These are phyloP conservation scores for Theretra japonica DNA, from an alignment of 2,888 invertebrate genomes.

Conservation along the genomic window DNA sequence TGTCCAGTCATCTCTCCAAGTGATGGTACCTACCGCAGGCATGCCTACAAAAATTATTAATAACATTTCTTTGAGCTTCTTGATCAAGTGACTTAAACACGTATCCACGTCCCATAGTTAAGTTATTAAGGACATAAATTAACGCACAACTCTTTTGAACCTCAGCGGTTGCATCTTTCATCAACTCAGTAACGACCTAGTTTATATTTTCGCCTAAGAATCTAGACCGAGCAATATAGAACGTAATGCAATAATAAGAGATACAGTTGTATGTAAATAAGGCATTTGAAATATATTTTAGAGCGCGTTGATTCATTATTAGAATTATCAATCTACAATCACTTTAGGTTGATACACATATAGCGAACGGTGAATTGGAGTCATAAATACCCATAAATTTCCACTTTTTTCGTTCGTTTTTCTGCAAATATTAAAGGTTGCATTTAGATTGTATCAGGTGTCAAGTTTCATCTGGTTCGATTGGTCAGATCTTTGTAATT, in stretches of 20 bases:
- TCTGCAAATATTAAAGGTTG: neutral
- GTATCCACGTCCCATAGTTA: slow-evolving; percentile 25
- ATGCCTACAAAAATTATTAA: slow-evolving; percentile 43
- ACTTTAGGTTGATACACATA: too few species aligned
- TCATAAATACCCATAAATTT: slow-evolving; percentile 7
- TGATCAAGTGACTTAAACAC: slow-evolving; percentile 26
- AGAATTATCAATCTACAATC: neutral
- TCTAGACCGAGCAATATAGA: neutral
- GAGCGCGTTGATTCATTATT: neutral
- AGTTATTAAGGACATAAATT: slow-evolving; percentile 31
- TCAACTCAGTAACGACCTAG: neutral
- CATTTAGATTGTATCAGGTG: slow-evolving; percentile 17
- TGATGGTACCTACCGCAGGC: slow-evolving; percentile 71
- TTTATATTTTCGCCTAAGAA: neutral
- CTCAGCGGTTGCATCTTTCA: neutral
- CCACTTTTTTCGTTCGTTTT: neutral
- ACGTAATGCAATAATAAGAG: neutral
- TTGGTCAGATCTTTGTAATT: slow-evolving; percentile 8
- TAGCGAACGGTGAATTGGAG: too few species aligned
- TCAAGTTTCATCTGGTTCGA: neutral
- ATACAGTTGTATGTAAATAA: neutral
- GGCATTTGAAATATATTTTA: neutral
- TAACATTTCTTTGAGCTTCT: slow-evolving; percentile 40
- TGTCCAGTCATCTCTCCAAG: slow-evolving; percentile 58
- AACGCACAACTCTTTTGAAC: slow-evolving; percentile 6